Evolutionary conservation across 2,797 vertebrate genomes (phyloP).

Genomic region (Chloroceryle inda): DNA sequence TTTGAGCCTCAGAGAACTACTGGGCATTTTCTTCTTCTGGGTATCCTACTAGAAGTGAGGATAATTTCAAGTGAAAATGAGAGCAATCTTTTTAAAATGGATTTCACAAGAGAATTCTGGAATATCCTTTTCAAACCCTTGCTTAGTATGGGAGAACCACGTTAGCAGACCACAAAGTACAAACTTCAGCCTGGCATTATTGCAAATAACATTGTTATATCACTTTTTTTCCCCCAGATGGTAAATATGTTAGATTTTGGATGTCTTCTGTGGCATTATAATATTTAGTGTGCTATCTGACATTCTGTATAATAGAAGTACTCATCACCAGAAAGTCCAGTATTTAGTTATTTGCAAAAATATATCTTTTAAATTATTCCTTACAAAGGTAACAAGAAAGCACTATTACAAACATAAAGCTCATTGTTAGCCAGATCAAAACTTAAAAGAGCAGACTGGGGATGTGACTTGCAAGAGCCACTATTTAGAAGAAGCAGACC

Average conservation of each 20-base stretch:
- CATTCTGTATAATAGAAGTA: not conserved
- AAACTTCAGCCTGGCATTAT: not conserved
- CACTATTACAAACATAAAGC: not conserved
- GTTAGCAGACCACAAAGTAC: not conserved
- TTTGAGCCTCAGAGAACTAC: not conserved
- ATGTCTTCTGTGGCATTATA: not conserved
- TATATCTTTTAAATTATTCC: not conserved
- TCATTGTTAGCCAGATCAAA: not conserved
- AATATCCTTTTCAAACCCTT: not conserved
- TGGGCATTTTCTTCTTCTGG: not conserved
- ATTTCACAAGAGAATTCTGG: not conserved
- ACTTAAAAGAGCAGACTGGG: not conserved
- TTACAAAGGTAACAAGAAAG: not conserved
- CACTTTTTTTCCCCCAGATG: rapidly evolving
- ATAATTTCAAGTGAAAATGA: not conserved
- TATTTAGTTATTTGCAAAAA: not conserved
- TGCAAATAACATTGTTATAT: not conserved
- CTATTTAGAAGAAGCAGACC: not conserved
- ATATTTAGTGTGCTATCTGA: not conserved
- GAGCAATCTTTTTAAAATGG: not conserved
- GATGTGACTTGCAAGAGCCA: not conserved
- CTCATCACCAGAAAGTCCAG: not conserved
- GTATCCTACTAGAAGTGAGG: not conserved
- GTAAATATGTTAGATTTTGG: not conserved
- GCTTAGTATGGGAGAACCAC: not conserved